A percentile compares a stretch with the other conserved stretches of the same genome.
Conservation (phyloP, 2,113 vertebrate genomes). For the Cyphomyrus discorhynchus region DNA sequence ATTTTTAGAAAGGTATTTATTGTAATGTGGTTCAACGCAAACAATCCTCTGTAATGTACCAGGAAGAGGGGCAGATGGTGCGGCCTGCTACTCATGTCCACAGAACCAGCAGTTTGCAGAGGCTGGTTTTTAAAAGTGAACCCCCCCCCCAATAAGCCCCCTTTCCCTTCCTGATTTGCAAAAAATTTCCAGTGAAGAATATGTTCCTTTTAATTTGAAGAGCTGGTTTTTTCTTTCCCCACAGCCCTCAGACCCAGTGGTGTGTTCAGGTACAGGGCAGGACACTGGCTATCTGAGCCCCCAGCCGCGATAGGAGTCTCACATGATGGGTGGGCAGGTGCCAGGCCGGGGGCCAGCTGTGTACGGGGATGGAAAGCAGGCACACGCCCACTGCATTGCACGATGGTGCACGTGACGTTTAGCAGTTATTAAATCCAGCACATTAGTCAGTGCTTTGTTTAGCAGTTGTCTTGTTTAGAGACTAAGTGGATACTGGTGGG, state of each 20-base stretch:
- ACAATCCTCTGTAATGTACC: not conserved
- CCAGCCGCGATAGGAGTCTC: not conserved
- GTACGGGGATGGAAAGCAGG: not conserved
- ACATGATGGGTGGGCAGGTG: not conserved
- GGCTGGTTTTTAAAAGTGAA: conserved; percentile 11
- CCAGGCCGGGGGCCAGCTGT: not conserved
- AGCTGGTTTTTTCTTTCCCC: not conserved
- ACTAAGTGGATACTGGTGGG: not conserved
- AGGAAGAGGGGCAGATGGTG: conserved; percentile 19
- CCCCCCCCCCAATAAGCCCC: not conserved
- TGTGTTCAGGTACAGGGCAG: not conserved
- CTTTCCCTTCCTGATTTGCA: not conserved
- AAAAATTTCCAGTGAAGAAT: not conserved
- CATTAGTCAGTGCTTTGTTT: conserved; percentile 6
- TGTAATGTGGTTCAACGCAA: conserved; percentile 10
- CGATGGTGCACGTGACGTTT: not conserved
- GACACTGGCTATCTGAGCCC: not conserved
- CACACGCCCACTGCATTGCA: too few relatives aligned
- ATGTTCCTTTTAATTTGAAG: not conserved
- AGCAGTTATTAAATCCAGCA: too few relatives aligned
- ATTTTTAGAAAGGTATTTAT: conserved; percentile 24
- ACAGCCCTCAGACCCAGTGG: not conserved
- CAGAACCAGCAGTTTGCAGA: not conserved
- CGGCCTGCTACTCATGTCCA: conserved; percentile 24
- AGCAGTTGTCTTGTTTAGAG: not conserved